phyloP scores from a whole-genome alignment of 2,113 vertebrate genomes.

The Acrocephalus arundinaceus region DNA sequence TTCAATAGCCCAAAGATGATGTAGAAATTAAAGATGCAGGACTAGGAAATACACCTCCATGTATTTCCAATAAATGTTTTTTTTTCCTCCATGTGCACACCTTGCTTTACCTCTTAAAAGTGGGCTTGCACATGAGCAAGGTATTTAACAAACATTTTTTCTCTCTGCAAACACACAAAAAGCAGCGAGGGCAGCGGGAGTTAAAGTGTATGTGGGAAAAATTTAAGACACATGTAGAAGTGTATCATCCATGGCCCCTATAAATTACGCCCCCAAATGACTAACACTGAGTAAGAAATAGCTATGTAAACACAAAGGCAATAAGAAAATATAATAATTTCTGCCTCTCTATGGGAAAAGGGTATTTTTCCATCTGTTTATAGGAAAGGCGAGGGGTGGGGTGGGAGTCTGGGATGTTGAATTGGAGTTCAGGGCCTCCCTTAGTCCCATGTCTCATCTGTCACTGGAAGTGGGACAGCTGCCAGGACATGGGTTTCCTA shows the following conservation, averaged over 20 bases:
- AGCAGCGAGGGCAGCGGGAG: neutral
- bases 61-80: fast-evolving
- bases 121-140: neutral
- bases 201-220: neutral
- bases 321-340: slow-evolving; percentile 40
- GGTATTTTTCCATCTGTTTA: slow-evolving; percentile 23
- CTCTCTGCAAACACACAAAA: neutral
- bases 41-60: neutral
- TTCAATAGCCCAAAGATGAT: neutral
- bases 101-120: neutral
- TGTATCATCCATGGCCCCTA: neutral
- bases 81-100: too few relatives aligned
- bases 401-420: neutral
- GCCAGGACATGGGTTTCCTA: slow-evolving; percentile 18
- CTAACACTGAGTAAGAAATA: slow-evolving; percentile 36
- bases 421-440: slow-evolving; percentile 16
- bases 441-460: slow-evolving; percentile 37
- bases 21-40: neutral
- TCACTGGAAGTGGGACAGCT: neutral
- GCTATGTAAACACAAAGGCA: slow-evolving; percentile 54
- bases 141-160: neutral
- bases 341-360: slow-evolving; percentile 5
- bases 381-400: neutral
- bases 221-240: neutral
- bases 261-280: slow-evolving; percentile 26